These are phyloP conservation scores for Netelia inedita DNA, from an alignment of 2,888 invertebrate genomes.

Conservation along the genomic window DNA sequence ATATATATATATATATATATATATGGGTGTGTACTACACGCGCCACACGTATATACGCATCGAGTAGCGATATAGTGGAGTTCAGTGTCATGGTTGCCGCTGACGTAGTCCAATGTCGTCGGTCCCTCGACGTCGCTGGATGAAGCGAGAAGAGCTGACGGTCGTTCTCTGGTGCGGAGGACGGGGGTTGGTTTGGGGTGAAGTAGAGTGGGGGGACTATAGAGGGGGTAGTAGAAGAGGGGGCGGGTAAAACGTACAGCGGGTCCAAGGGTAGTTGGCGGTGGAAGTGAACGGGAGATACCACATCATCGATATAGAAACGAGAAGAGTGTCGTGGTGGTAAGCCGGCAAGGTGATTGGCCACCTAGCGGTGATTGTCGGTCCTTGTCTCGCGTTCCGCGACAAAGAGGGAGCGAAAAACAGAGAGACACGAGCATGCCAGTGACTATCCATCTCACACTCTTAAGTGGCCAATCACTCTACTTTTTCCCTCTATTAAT, in stretches of 20 bases:
- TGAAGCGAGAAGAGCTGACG: slow-evolving; percentile 54
- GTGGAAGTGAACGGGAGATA: slow-evolving; percentile 34
- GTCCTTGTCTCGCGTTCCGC: background rate
- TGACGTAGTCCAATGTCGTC: slow-evolving; percentile 66
- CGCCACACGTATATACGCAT: background rate
- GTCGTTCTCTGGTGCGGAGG: slow-evolving; percentile 1
- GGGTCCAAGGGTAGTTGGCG: slow-evolving; percentile 45
- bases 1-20: background rate
- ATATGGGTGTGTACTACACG: background rate
- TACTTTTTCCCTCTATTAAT: background rate
- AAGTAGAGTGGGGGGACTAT: background rate
- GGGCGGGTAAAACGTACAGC: slow-evolving; percentile 27
- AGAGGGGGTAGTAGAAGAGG: slow-evolving; percentile 18
- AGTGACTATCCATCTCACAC: background rate
- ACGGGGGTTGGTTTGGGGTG: background rate
- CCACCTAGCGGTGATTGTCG: background rate
- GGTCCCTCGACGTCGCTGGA: slow-evolving; percentile 46
- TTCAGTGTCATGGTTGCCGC: slow-evolving; percentile 65
- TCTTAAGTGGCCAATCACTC: slow-evolving; percentile 8
- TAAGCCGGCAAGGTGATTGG: slow-evolving; percentile 16
- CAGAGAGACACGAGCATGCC: background rate
- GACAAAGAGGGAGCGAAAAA: background rate
- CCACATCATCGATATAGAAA: background rate
- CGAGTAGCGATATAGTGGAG: slow-evolving; percentile 22
- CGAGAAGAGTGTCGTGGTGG: background rate